Conservation (phyloP, 2,888 invertebrate species). For the Phyto melanocephala region DNA sequence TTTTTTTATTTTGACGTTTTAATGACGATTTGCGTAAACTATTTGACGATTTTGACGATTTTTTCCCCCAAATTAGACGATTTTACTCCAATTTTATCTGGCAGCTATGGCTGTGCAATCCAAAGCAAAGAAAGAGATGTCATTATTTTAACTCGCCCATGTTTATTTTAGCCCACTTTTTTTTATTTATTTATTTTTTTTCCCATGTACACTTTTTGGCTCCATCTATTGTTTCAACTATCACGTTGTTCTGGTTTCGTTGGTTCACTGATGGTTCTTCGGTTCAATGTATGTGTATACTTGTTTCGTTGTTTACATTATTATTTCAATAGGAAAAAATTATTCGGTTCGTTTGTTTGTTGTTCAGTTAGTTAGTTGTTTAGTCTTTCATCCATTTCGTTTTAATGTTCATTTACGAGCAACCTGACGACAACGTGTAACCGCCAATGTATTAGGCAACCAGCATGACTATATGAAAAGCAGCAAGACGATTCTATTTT, state of each 20-base stretch:
- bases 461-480: conserved; percentile 67
- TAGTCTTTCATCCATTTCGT: conserved; percentile 47
- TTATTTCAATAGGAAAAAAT: conserved; percentile 12
- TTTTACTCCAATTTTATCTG: too few species aligned
- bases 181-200: not conserved
- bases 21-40: too few species aligned
- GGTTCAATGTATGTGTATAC: not conserved
- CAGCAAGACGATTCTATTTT: conserved; percentile 64
- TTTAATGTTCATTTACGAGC: conserved; percentile 68
- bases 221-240: not conserved
- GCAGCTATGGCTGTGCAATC: not conserved
- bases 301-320: conserved; percentile 14
- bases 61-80: too few species aligned
- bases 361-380: conserved; percentile 30
- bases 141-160: conserved; percentile 14
- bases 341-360: conserved; percentile 2
- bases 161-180: not conserved
- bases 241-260: not conserved
- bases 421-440: conserved; percentile 72
- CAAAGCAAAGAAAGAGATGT: conserved; percentile 32
- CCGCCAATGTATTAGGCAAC: conserved; percentile 77
- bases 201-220: not conserved
- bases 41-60: too few species aligned
- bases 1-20: too few species aligned
- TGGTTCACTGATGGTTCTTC: not conserved